Evolutionary conservation across 2,888 invertebrate species (phyloP).

Genomic region (Gastracanthus pulcherrimus): DNA sequence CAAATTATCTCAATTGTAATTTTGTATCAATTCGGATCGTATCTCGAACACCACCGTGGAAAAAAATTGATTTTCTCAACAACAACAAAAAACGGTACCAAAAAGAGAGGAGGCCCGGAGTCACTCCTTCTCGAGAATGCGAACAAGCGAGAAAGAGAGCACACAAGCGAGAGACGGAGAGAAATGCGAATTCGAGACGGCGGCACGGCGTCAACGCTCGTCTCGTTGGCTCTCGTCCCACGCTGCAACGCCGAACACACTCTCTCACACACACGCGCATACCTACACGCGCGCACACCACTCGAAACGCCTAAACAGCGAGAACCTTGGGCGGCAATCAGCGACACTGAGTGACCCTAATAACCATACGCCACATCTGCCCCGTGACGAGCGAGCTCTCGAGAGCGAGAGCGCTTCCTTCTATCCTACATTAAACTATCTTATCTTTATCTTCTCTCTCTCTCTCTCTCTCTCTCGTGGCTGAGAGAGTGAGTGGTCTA

Average conservation of each 20-base stretch:
- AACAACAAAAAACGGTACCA: too few relatives aligned
- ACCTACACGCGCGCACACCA: neutral
- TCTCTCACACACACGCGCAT: neutral
- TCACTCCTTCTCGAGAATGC: neutral
- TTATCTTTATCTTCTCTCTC: slow-evolving; percentile 32
- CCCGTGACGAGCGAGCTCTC: slow-evolving; percentile 1
- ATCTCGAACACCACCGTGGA: too few relatives aligned
- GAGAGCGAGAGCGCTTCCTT: too few relatives aligned
- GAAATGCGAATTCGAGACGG: neutral
- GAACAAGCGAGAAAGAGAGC: neutral
- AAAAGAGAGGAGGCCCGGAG: neutral
- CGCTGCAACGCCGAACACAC: neutral
- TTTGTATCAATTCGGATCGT: too few relatives aligned
- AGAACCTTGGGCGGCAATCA: slow-evolving; percentile 72
- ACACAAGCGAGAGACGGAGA: neutral
- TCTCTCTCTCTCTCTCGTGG: neutral
- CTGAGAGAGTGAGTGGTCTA: neutral
- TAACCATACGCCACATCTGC: slow-evolving; percentile 59
- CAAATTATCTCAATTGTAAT: too few relatives aligned
- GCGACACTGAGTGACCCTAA: slow-evolving; percentile 72
- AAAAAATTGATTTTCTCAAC: too few relatives aligned
- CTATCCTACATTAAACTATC: neutral
- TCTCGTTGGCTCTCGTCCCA: slow-evolving; percentile 9
- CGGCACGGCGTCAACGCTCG: neutral
- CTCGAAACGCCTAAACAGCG: slow-evolving; percentile 69